These are phyloP conservation scores for Laticauda laticaudata DNA, from an alignment of 2,113 vertebrate species.

Conservation along the genomic window DNA sequence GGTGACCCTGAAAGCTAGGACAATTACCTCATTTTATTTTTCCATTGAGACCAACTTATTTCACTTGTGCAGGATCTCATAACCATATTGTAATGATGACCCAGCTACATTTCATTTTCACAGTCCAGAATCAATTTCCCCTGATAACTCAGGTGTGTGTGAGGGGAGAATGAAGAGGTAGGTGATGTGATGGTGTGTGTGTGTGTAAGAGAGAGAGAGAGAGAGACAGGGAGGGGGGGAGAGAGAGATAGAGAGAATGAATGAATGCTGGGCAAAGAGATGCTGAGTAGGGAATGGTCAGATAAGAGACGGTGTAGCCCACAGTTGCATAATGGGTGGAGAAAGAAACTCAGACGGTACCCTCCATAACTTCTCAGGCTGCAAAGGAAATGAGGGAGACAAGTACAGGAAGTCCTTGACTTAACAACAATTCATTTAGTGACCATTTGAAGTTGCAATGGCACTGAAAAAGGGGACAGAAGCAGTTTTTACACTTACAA, in stretches of 20 bases:
- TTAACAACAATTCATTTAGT: too few species aligned
- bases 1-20: background rate
- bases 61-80: background rate
- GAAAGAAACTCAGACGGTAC: background rate
- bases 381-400: background rate
- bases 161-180: too few species aligned
- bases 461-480: too few species aligned
- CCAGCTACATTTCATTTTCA: background rate
- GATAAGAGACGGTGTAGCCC: background rate
- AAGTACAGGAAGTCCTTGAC: too few species aligned
- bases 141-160: background rate
- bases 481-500: too few species aligned
- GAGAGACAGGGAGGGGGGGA: background rate
- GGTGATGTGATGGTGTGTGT: background rate
- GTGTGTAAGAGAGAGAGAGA: too few species aligned
- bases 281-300: background rate
- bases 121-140: background rate
- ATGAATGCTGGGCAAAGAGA: background rate
- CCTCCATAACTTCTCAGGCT: background rate
- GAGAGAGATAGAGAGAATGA: too few species aligned
- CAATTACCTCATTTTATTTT: background rate
- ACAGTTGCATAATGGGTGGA: background rate
- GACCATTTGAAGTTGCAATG: too few species aligned
- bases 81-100: background rate
- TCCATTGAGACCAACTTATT: background rate